Evolutionary conservation across 2,888 invertebrate genomes (phyloP), one percentile per base, ranked within the genome.

Genomic region (Phasia obesa): DNA sequence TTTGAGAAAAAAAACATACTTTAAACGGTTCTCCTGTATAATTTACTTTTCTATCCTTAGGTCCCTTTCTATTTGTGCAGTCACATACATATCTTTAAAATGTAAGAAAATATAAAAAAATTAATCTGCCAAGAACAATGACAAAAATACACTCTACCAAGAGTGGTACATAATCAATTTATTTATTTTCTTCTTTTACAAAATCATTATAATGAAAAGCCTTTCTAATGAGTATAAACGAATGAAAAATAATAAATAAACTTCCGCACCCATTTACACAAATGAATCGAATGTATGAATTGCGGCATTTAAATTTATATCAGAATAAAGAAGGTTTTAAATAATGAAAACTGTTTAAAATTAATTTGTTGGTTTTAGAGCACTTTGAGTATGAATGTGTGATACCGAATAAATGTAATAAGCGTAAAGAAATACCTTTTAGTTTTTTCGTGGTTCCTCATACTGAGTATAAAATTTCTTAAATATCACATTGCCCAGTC

Each of bases 201-300:
- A 57, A 75, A 57, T 23, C 23, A 65, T 65, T 65, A 38, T 47
- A 31, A 19, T 15, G 17, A 64, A 64, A 44, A 53, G 31, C 55
- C 6, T 55, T 17, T 35, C 35, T 35, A 74, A 23, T 53, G 55
- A 64, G 64, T 74, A 44, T 55, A 59, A 64, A 51, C 59, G 67
- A 76, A 67, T 49, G 57, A 57, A 47, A 76, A 59, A 76, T 38
- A 75, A 75, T 75, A 76, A 59, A 42, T 59, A 27, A 31, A 53
- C 73, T 19, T 13, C 49, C 35, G n/a, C 42, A 27, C 17, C 3
- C 15, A 19, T 21, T 15, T 3, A 11, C 17, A 55, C 11, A 55
- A 9, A 15, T 19, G 19, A 23, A 2, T 4, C 21, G 17, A n/a
- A 67, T 19, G n/a, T n/a, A 57, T 38, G 35, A 38, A 25, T 67